Evolutionary conservation across 2,888 invertebrate species (phyloP).

Genomic region (Diarsia rubi): DNA sequence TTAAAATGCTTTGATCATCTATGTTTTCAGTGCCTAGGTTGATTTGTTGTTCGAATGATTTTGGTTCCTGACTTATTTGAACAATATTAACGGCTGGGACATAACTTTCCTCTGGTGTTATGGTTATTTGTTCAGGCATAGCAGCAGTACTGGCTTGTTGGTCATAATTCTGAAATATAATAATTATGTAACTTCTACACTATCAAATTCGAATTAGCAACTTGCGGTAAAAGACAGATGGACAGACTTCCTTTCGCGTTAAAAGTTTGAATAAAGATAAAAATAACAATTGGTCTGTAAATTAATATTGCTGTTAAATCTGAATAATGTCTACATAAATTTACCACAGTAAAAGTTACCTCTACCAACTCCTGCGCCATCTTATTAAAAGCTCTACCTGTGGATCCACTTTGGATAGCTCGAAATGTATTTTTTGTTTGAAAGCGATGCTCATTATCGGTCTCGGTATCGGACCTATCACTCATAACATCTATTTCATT

Average conservation of each 20-base stretch:
- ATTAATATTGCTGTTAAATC: background rate
- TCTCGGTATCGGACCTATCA: conserved; percentile 12
- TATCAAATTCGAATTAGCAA: no score
- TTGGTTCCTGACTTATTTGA: conserved; percentile 9
- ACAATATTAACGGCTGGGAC: conserved; percentile 8
- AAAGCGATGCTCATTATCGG: conserved; percentile 9
- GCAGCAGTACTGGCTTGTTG: background rate
- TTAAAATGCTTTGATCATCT: conserved; percentile 8
- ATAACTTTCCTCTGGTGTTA: conserved; percentile 1
- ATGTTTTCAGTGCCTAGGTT: conserved; percentile 14
- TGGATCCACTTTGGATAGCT: background rate
- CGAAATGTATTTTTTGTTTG: conserved; percentile 1
- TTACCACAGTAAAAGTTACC: conserved; percentile 6
- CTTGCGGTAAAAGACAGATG: no score
- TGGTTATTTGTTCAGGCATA: conserved; percentile 1
- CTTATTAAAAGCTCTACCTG: background rate
- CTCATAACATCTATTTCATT: background rate
- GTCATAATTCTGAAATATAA: no score
- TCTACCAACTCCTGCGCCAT: conserved; percentile 13
- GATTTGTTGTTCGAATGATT: conserved; percentile 2
- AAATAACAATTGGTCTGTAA: no score
- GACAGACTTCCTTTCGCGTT: no score
- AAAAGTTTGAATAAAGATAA: no score
- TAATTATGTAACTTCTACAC: background rate
- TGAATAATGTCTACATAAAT: conserved; percentile 4